phyloP scores from a whole-genome alignment of 2,888 invertebrate genomes.

The Orthosia incerta region DNA sequence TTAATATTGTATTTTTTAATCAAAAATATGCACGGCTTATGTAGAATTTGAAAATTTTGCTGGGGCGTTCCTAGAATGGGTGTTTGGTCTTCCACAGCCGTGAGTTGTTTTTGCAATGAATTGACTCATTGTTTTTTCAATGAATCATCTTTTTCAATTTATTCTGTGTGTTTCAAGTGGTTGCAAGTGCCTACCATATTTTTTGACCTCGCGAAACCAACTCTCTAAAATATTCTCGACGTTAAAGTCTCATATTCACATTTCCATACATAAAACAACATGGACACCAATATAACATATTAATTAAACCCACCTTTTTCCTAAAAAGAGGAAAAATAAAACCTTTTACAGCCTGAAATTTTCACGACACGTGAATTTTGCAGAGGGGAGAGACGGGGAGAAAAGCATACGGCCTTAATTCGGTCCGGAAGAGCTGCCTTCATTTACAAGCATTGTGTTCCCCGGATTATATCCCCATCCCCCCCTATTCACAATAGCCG shows the following conservation, averaged over 20 bases:
- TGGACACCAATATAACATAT: constrained; percentile 51
- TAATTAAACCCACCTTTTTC: constrained; percentile 48
- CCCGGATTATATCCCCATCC: constrained; percentile 77
- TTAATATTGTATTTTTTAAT: constrained; percentile 68
- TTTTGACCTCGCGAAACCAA: background rate
- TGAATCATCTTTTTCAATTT: background rate
- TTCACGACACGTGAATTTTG: constrained; percentile 70
- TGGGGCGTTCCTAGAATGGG: constrained; percentile 4
- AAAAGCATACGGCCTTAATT: constrained; percentile 77
- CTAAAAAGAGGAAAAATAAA: constrained; percentile 48
- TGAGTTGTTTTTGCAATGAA: background rate
- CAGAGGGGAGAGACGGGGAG: constrained; percentile 60
- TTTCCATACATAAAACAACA: constrained; percentile 28
- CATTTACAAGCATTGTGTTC: constrained; percentile 82
- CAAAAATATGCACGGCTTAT: constrained; percentile 53
- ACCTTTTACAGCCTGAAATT: constrained; percentile 64
- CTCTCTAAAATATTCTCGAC: background rate
- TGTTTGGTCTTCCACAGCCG: background rate
- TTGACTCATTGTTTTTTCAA: background rate
- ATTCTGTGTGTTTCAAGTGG: background rate
- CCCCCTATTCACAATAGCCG: constrained; percentile 70
- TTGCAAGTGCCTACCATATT: background rate
- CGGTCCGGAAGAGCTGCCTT: constrained; percentile 76
- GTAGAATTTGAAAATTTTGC: constrained; percentile 42
- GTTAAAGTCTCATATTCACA: constrained; percentile 5